A percentile compares a stretch with the other conserved stretches of the same genome.
Conservation (phyloP, 2,113 vertebrate genomes). For the Melanerpes aurifrons region DNA sequence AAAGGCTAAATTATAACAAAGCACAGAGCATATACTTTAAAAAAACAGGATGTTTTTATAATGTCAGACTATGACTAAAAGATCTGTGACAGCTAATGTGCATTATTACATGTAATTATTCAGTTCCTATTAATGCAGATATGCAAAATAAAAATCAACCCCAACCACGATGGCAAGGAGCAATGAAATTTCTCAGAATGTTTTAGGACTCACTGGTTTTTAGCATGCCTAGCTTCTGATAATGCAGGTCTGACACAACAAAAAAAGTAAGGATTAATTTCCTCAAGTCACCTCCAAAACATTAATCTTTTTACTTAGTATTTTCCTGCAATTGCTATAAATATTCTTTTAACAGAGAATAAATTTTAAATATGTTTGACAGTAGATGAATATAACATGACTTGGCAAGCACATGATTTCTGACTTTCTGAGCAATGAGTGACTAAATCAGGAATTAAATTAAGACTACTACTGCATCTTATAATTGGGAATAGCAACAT, state of each 20-base stretch:
- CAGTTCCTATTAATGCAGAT: background rate
- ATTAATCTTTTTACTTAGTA: background rate
- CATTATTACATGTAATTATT: background rate
- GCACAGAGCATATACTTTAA: background rate
- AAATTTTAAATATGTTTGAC: background rate
- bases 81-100: background rate
- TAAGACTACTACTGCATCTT: background rate
- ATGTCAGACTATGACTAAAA: background rate
- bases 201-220: background rate
- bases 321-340: background rate
- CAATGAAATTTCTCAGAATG: background rate
- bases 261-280: background rate
- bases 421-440: background rate
- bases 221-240: background rate
- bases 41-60: background rate
- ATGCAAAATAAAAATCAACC: background rate
- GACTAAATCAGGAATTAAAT: background rate
- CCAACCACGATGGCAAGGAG: background rate
- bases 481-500: background rate
- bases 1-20: background rate
- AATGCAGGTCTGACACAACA: background rate
- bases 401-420: background rate
- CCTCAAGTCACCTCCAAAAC: background rate
- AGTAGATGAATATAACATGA: background rate
- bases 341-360: background rate